Evolutionary conservation across 2,797 vertebrate species (phyloP), one percentile per base, ranked within the genome.

Genomic region (Typhlichthys subterraneus): DNA sequence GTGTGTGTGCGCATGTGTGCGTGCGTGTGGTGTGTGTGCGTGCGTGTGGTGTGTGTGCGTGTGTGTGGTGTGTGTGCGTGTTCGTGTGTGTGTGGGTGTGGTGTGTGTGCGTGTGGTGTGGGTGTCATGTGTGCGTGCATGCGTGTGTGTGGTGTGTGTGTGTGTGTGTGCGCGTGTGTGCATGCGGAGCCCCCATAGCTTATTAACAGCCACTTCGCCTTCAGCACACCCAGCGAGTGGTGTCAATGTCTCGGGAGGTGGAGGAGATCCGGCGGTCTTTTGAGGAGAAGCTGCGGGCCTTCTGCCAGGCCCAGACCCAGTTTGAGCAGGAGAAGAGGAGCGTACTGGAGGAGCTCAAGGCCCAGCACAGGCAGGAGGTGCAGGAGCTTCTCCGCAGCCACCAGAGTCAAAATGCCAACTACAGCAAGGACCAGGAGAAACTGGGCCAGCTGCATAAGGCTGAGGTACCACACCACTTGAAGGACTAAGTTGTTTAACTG

Each of bases 221-320:
- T 54, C 93, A 99, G 88, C 97, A 99, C 76, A 96, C 97, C 3
- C 96, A 99, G 45, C 95, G 95, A 1, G 93, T 99, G 73, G 95
- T 98, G 12, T 96, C 94, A 77, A 98, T 99, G 97, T 97, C 97
- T 0, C 91, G 96, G 73, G 96, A 99, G 88, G 96, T 99, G 63
- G 96, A 99, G 92, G 98, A 99, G 83, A 98, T 99, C 85, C 92
- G 97, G 10, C 95, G 94, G 74, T 96, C 95, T 73, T 99, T 99
- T 11, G 97, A 99, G 80, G 97, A 98, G 59, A 95, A 94, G 79
- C 89, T 98, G 60, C 90, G 92, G 53, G 94, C 93, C 62, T 99
- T 99, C 72, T 92, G 94, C 74, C 93, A 94, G 72, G 87, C 96
- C 46, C 96, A 98, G 78, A 80, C 91, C 33, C 96, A 98, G 79